Base-by-base conservation (phyloP, 1,140 invertebrate genomes). In the Macrobrachium rosenbergii region DNA sequence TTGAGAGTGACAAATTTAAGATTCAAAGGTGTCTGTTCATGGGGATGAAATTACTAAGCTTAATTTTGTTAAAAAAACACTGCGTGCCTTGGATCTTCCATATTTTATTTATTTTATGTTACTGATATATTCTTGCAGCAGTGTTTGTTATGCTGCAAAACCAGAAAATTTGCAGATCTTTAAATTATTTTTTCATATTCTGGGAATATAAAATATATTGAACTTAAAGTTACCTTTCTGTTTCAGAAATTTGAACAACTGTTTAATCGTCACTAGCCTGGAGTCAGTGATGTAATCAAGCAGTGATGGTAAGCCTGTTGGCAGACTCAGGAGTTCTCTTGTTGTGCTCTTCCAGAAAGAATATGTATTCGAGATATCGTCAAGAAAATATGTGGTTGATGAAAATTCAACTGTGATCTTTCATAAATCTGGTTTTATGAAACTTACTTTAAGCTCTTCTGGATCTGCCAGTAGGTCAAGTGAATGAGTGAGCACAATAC, bases 191-290 rank as follows among this genome's bases (percentile, higher is more conserved):
- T 73, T 23, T 37, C 69, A 5, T n/a, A 23, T n/a, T 23, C n/a
- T 45, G 17, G 76, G 45, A 79, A 21, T 79, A 21, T 79, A n/a
- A 21, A 59, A 17, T 62, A 10, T 78, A 16, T 21, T 59, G 16
- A 69, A 45, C 28, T 52, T 19, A 23, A 19, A 72, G 17, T 45
- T 58, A 16, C 7, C n/a, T 2, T 21, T 75, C 21, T 59, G 17
- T 87, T 87, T 5, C 78, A 87, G 85, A 75, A 72, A 63, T 87
- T 72, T 76, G 79, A 87, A 17, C 78, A 87, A 21, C 64, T 87
- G 28, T 82, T 82, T 43, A 82, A 75, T 43, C 85, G 69, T 73
- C 85, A 87, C 79, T 87, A 87, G 72, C 75, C 83, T 80, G 79
- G 79, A 43, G 62, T 43, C 79, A 81, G 79, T 77, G 75, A 58